These are phyloP conservation scores for Drosophila pseudotakahashii DNA, from an alignment of 2,888 invertebrate species.

Conservation along the genomic window DNA sequence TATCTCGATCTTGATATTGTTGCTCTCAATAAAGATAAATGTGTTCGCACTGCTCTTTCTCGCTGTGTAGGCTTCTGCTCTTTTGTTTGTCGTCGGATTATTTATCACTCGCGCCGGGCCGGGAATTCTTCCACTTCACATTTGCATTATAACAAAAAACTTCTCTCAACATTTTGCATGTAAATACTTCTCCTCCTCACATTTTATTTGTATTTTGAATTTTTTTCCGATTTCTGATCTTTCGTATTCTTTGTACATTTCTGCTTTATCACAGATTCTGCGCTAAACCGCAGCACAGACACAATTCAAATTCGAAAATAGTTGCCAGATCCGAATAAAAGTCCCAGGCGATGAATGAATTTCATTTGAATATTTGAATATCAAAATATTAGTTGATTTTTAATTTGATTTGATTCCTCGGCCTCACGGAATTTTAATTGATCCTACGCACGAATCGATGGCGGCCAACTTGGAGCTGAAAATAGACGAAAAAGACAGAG, in stretches of 20 bases:
- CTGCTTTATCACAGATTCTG: constrained; percentile 39
- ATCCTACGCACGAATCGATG: constrained; percentile 67
- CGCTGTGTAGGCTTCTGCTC: constrained; percentile 32
- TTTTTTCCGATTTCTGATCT: constrained; percentile 8
- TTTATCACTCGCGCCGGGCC: constrained; percentile 33
- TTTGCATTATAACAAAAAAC: constrained; percentile 72
- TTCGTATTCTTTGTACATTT: constrained; percentile 31
- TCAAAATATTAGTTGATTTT: constrained; percentile 53
- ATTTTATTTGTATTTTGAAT: constrained; percentile 23
- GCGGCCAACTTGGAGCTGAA: constrained; percentile 68
- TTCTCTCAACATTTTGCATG: constrained; percentile 52
- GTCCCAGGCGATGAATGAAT: constrained; percentile 71
- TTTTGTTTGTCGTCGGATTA: constrained; percentile 38
- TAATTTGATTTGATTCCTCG: constrained; percentile 56
- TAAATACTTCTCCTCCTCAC: constrained; percentile 38
- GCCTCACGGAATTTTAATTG: constrained; percentile 74
- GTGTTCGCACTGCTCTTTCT: constrained; percentile 52
- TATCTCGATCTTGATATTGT: constrained; percentile 44
- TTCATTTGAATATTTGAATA: constrained; percentile 75
- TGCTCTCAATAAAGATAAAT: constrained; percentile 58
- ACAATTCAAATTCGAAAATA: constrained; percentile 46
- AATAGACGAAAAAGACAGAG: constrained; percentile 56
- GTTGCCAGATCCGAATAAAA: constrained; percentile 47
- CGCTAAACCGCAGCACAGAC: constrained; percentile 30
- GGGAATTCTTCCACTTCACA: constrained; percentile 47